Base-by-base conservation (phyloP, 2,888 invertebrate species). In the Ligdia adustata region DNA sequence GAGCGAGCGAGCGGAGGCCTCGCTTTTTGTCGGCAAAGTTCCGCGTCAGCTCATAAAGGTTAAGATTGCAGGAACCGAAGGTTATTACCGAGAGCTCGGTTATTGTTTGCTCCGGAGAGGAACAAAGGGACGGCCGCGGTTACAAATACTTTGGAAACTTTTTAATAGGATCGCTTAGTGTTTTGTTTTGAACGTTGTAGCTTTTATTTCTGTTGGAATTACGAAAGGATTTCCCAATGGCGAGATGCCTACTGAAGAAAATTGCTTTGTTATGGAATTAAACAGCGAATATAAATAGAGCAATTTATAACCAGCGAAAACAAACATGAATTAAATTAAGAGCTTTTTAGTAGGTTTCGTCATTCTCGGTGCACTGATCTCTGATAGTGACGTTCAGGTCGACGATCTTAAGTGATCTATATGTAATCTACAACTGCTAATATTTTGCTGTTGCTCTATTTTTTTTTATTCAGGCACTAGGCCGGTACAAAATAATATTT, bases 161-260 rank as follows among this genome's bases (percentile, higher is more conserved):
- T 40, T 32, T 42, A 48, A 48, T 48, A 41, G 14, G 31, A 31
- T 32, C 37, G 32, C 41, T 37, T 47, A 32, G 27, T 26, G 41
- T 47, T 40, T 18, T 26, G 41, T 47, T 40, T 18, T 4, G 13
- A 35, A 2, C 26, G 26, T 20, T 29, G 12, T 6, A 9, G 20
- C 12, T 39, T 29, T 40, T 24, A 39, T 34, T 32, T 14, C 15
- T 9, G 11, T 2, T 27, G 24, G 24, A 34, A 29, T 34, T 47
- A 3, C 9, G 24, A 29, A 40, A 40, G 22, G 27, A 40, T 34
- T 35, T 28, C 4, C 15, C 7, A 13, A 29, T 15, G n/a, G 9
- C 27, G 18, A 27, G 11, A n/a, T n/a, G n/a, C n/a, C 3, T 16
- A 28, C 37, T 27, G 18, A 35, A 12, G 7, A 12, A 22, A 27